Evolutionary conservation across 2,113 vertebrate species (phyloP).

Genomic region (Percopsis transmontana): DNA sequence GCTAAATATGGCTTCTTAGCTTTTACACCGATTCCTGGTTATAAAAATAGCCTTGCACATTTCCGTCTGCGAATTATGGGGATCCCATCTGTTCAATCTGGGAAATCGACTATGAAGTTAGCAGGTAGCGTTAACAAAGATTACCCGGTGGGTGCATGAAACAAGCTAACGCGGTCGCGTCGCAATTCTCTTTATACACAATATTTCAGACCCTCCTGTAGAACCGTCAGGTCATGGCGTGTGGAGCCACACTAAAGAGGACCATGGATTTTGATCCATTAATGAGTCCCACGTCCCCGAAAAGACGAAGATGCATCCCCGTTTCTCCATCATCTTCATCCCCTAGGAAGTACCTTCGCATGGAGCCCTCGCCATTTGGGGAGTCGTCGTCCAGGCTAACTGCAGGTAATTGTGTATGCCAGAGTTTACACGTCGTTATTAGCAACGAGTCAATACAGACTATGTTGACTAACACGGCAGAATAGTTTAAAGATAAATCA

Average conservation of each 20-base stretch:
- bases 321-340: slow-evolving; percentile 83
- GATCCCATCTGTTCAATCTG: background rate
- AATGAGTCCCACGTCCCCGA: slow-evolving; percentile 89
- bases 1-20: slow-evolving; percentile 33
- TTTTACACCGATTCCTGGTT: slow-evolving; percentile 46
- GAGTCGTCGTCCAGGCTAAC: slow-evolving; percentile 90
- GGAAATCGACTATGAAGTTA: background rate
- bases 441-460: slow-evolving; percentile 30
- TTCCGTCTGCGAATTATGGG: background rate
- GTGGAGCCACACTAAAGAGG: slow-evolving; percentile 96
- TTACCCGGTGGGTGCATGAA: background rate
- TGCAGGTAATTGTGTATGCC: slow-evolving; percentile 81
- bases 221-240: slow-evolving; percentile 84
- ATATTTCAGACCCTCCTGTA: slow-evolving; percentile 18
- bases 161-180: slow-evolving; percentile 7
- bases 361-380: slow-evolving; percentile 95
- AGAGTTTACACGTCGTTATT: background rate
- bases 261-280: slow-evolving; percentile 97
- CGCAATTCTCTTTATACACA: slow-evolving; percentile 22
- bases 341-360: slow-evolving; percentile 93
- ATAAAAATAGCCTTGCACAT: slow-evolving; percentile 40
- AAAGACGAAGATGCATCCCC: slow-evolving; percentile 90
- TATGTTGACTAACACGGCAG: background rate
- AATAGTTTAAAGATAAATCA: background rate
- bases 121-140: background rate